Base-by-base conservation (phyloP, 2,797 vertebrate genomes). In the Nasua narica region DNA sequence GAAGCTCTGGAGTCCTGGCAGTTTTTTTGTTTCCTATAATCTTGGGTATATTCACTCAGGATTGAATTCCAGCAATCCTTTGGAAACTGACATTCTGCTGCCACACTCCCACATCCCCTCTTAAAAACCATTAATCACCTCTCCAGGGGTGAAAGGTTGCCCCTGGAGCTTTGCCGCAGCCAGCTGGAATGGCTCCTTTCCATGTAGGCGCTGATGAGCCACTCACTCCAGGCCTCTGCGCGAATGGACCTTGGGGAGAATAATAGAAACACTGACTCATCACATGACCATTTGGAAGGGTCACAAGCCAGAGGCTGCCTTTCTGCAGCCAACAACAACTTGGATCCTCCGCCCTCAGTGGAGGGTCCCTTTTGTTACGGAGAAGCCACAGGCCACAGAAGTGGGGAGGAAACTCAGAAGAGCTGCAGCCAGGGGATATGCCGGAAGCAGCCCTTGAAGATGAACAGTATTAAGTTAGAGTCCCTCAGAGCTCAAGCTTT, bases 181-280 rank as follows among this genome's bases (percentile, higher is more conserved):
- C 95, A 60, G 67, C 92, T 84, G 90, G 72, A 79, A 46, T 40
- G 52, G 76, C 70, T 54, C 32, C 67, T 52, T 74, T 72, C 60
- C 70, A 11, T 25, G 90, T 15, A 83, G 89, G 93, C 74, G 43
- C 95, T 62, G 88, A 86, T 69, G 87, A 96, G 76, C 69, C 85
- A 40, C 83, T 88, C 91, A n/a, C 82, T 96, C 85, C 78, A 82
- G 87, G 94, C 94, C 94, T 96, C 70, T 21, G 69, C 77, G 70
- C 12, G 56, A 40, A 67, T 1, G 43, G 89, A 84, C 86, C 87
- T 96, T 91, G 78, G 94, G 94, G 95, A 94, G 56, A 88, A 58
- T 65, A 87, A 86, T 37, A 95, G 96, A 93, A 93, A 93, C 79
- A 94, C 78, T 93, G 96, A 90, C 90, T 97, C 95, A 96, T 93